A percentile compares a stretch with the other conserved stretches of the same genome.
Evolutionary conservation across 2,888 invertebrate species (phyloP).

Genomic region (Aspidiotus rigidus): DNA sequence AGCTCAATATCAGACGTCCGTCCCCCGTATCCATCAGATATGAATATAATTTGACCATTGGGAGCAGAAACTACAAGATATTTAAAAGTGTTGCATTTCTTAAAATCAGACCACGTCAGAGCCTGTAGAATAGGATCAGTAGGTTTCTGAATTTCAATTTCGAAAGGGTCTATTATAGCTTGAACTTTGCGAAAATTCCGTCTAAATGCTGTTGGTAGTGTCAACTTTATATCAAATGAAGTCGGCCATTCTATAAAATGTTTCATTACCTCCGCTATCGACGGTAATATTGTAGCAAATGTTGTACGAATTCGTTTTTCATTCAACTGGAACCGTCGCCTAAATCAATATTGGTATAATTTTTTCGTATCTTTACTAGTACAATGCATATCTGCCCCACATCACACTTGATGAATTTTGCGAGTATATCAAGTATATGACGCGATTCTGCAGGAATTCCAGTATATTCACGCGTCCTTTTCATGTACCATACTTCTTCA

Average conservation of each 20-base stretch:
- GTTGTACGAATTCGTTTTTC: background rate
- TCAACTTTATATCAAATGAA: background rate
- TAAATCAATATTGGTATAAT: background rate
- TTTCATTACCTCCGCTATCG: conserved; percentile 16
- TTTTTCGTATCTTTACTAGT: background rate
- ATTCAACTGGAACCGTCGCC: background rate
- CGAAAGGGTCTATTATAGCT: conserved; percentile 38
- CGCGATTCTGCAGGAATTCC: too few species aligned
- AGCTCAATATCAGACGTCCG: conserved; percentile 38
- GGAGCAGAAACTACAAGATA: conserved; percentile 40
- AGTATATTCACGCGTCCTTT: too few species aligned
- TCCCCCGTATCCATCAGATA: conserved; percentile 42
- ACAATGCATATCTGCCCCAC: background rate
- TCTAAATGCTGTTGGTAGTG: conserved; percentile 33
- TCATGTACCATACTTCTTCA: too few species aligned
- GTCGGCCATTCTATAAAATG: conserved; percentile 32
- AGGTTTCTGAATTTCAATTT: conserved; percentile 40
- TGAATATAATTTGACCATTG: conserved; percentile 41
- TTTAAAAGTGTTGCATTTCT: conserved; percentile 41
- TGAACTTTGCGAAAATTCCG: conserved; percentile 35
- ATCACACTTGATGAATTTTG: too few species aligned
- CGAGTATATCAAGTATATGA: too few species aligned
- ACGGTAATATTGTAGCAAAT: background rate
- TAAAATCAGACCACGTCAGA: conserved; percentile 41
- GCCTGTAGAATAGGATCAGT: conserved; percentile 37